Conservation (phyloP, 2,113 vertebrate species). For the Syrrhaptes paradoxus region DNA sequence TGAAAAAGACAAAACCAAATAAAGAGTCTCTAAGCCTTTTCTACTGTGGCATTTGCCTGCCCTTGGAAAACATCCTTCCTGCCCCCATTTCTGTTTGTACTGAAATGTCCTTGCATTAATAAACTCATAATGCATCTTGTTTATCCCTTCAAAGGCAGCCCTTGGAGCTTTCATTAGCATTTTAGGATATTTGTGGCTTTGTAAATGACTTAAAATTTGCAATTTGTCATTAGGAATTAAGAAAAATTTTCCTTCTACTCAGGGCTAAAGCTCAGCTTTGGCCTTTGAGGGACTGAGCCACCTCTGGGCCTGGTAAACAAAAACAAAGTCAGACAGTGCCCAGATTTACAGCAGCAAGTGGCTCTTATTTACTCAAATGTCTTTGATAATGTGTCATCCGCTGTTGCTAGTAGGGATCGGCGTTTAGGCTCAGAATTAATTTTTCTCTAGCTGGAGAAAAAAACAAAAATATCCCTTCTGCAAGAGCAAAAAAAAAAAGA, state of each 20-base stretch:
- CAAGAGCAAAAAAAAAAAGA: neutral
- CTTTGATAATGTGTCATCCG: conserved; percentile 39
- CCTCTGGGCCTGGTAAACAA: conserved; percentile 50
- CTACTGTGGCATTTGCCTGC: neutral
- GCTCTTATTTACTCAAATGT: conserved; percentile 48
- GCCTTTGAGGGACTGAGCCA: conserved; percentile 48
- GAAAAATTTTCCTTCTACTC: conserved; percentile 19
- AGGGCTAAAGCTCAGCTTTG: conserved; percentile 12
- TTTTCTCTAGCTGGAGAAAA: conserved; percentile 21
- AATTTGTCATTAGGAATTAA: conserved; percentile 55
- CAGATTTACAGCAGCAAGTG: conserved; percentile 65
- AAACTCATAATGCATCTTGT: conserved; percentile 19
- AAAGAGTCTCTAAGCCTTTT: neutral
- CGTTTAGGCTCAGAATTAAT: conserved; percentile 49
- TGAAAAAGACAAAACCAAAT: neutral
- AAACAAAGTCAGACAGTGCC: conserved; percentile 57
- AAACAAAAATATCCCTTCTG: conserved; percentile 29
- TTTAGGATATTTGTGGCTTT: conserved; percentile 33
- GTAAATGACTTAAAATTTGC: conserved; percentile 50
- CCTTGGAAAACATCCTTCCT: neutral
- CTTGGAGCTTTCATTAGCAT: conserved; percentile 39
- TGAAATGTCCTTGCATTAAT: conserved; percentile 11
- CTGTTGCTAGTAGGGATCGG: conserved; percentile 42
- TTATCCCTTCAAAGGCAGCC: conserved; percentile 31
- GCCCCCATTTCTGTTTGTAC: neutral